phyloP scores from a whole-genome alignment of 2,113 vertebrate genomes.

The Anas platyrhynchos region DNA sequence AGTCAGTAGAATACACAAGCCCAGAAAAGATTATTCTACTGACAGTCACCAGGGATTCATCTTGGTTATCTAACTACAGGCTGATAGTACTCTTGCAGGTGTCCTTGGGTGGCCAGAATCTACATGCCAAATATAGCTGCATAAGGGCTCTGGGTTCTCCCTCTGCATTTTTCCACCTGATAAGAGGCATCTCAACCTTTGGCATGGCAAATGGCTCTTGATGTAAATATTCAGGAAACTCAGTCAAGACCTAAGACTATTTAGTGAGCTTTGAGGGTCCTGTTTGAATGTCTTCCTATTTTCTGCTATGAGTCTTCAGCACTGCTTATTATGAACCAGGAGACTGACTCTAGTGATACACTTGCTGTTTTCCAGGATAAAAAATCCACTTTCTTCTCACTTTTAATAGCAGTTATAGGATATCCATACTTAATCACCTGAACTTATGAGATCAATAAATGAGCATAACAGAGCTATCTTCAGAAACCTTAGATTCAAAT shows the following conservation, averaged over 20 bases:
- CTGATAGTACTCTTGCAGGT: background rate
- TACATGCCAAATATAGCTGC: background rate
- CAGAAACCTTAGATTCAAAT: background rate
- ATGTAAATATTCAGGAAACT: background rate
- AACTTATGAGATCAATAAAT: background rate
- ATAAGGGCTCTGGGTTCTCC: background rate
- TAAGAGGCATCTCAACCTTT: fast-evolving
- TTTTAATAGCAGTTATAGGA: background rate
- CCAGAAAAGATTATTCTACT: background rate
- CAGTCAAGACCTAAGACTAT: background rate
- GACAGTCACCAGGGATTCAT: background rate
- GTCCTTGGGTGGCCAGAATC: background rate
- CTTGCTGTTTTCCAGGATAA: background rate
- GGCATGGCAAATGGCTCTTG: background rate
- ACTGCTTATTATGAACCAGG: background rate
- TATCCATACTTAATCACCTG: background rate
- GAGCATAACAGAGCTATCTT: background rate
- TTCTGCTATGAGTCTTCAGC: background rate
- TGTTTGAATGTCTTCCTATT: background rate
- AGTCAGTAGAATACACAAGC: background rate
- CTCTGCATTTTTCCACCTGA: background rate
- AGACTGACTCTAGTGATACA: background rate
- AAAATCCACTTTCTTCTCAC: background rate
- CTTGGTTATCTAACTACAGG: background rate
- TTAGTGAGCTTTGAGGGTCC: background rate